Percentiles rank a stretch among this genome's conserved stretches.
These are phyloP conservation scores for Macquaria australasica DNA, from an alignment of 2,113 vertebrate species.

Conservation along the genomic window DNA sequence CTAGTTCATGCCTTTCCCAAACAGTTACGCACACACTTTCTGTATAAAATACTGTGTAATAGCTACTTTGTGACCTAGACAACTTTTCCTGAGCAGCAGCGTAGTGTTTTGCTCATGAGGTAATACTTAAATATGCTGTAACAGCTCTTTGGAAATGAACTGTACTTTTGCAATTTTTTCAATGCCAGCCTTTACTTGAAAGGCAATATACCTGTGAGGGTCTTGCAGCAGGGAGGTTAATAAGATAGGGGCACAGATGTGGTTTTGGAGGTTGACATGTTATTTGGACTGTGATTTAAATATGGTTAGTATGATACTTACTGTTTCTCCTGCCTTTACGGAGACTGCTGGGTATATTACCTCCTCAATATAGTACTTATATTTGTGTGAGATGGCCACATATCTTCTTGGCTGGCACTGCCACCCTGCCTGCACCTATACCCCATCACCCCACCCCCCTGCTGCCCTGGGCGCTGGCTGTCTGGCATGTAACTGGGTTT, in stretches of 20 bases:
- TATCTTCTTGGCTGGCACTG: slow-evolving; percentile 53
- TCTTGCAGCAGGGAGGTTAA: slow-evolving; percentile 21
- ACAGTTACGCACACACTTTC: background rate
- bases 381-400: slow-evolving; percentile 39
- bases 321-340: slow-evolving; percentile 18
- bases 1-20: slow-evolving; percentile 12
- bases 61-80: slow-evolving; percentile 7
- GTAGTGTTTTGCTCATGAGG: slow-evolving; percentile 1
- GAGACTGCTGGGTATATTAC: slow-evolving; percentile 22
- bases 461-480: slow-evolving; percentile 29
- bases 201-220: background rate
- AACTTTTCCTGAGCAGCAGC: background rate
- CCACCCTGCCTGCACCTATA: slow-evolving; percentile 55
- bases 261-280: slow-evolving; percentile 35
- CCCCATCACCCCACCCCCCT: background rate
- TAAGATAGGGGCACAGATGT: slow-evolving; percentile 22
- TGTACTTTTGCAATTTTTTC: background rate
- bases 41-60: background rate
- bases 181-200: background rate
- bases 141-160: background rate
- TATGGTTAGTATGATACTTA: slow-evolving; percentile 10
- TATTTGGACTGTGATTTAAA: slow-evolving; percentile 26
- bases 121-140: slow-evolving; percentile 2
- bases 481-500: slow-evolving; percentile 50
- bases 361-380: slow-evolving; percentile 20